phyloP scores from a whole-genome alignment of 2,888 invertebrate species.

The Heliconius aoede region DNA sequence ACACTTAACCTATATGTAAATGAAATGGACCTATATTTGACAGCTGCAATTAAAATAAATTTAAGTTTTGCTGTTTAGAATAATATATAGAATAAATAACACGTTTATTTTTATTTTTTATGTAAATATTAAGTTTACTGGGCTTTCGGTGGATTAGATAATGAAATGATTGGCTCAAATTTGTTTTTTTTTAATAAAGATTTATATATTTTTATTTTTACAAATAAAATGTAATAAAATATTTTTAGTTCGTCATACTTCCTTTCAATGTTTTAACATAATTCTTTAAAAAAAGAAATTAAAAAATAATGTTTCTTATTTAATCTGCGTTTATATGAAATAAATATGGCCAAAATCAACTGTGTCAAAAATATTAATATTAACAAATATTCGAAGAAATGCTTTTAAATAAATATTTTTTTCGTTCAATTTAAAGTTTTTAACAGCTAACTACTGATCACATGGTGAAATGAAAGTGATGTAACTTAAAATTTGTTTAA shows the following conservation, averaged over 20 bases:
- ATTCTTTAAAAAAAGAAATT: background rate
- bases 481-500: background rate
- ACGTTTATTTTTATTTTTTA: background rate
- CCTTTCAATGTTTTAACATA: conserved; percentile 1
- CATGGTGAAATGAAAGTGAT: background rate
- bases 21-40: no score
- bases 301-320: background rate
- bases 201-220: background rate
- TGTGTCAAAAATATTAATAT: conserved; percentile 1
- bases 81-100: background rate
- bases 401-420: background rate
- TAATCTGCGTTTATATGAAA: background rate
- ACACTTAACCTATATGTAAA: no score
- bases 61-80: conserved; percentile 6
- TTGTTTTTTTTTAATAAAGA: background rate
- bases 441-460: background rate
- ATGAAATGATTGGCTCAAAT: conserved; percentile 14
- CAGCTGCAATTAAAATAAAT: background rate
- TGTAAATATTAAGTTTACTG: background rate
- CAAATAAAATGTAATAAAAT: conserved; percentile 1
- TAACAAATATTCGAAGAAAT: background rate
- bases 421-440: background rate
- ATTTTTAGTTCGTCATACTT: conserved; percentile 1
- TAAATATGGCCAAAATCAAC: conserved; percentile 4
- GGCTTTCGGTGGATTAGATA: background rate